A percentile compares a stretch with the other conserved stretches of the same genome.
Evolutionary conservation across 2,888 invertebrate genomes (phyloP).

Genomic region (Hypena proboscidalis): DNA sequence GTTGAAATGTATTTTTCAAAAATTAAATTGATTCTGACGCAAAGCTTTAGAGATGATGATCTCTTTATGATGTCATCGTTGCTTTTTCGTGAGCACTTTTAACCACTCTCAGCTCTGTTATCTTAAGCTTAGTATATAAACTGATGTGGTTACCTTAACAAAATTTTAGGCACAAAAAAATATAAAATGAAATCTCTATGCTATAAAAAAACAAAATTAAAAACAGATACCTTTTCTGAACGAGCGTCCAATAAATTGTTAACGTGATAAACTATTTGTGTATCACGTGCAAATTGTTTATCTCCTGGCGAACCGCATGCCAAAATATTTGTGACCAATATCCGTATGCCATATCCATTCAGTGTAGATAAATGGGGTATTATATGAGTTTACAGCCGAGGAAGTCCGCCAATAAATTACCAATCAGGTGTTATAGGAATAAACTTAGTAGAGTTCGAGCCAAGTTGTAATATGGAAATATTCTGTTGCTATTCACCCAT

Average conservation of each 20-base stretch:
- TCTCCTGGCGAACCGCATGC: constrained; percentile 14
- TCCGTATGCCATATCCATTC: constrained; percentile 27
- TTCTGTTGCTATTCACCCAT: constrained; percentile 65
- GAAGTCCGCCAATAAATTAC: constrained; percentile 57
- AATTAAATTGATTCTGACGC: constrained; percentile 35
- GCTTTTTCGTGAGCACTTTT: too few species aligned
- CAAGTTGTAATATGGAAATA: constrained; percentile 71
- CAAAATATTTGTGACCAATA: constrained; percentile 35
- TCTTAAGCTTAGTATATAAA: too few species aligned
- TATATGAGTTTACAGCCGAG: constrained; percentile 30
- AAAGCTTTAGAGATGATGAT: constrained; percentile 27
- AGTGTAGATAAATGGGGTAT: constrained; percentile 26
- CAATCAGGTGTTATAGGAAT: constrained; percentile 58
- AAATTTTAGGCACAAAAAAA: too few species aligned
- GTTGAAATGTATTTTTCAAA: constrained; percentile 33
- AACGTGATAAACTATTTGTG: constrained; percentile 4
- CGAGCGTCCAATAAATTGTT: too few species aligned
- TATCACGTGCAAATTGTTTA: constrained; percentile 7
- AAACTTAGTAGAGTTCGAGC: constrained; percentile 62
- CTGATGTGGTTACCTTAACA: too few species aligned
- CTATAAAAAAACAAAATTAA: neutral
- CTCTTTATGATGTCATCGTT: too few species aligned
- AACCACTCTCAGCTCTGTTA: too few species aligned
- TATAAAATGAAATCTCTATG: too few species aligned
- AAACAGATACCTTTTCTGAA: too few species aligned